These are phyloP conservation scores for Alouatta caraya DNA, from an alignment of 2,797 vertebrate genomes.

Conservation along the genomic window DNA sequence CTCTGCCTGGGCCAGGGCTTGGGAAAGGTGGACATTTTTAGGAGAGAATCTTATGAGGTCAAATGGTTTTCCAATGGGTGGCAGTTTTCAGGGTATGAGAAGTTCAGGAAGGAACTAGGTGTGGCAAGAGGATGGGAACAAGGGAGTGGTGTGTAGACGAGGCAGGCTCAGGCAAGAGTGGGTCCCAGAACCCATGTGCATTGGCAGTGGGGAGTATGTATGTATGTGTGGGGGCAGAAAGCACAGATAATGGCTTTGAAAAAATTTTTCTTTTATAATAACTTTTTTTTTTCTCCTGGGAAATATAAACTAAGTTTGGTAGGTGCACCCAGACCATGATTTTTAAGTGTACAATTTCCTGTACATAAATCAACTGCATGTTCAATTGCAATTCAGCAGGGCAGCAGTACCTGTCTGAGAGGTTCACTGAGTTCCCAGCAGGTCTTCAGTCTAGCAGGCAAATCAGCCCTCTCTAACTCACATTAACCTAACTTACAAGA, in stretches of 20 bases:
- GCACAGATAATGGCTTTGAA: not conserved
- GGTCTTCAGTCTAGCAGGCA: not conserved
- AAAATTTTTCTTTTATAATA: not conserved
- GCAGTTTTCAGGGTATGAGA: not conserved
- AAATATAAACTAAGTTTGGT: not conserved
- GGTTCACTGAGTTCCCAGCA: not conserved
- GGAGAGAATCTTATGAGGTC: not conserved
- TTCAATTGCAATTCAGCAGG: not conserved
- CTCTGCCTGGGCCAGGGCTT: not conserved
- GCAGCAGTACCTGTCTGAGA: not conserved
- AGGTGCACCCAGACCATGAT: not conserved
- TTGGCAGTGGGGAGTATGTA: not conserved
- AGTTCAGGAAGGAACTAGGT: not conserved
- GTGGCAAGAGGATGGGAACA: not conserved
- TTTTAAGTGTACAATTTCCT: not conserved
- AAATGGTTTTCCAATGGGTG: slow-evolving; percentile 12
- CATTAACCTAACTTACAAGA: not conserved
- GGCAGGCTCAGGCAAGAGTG: not conserved
- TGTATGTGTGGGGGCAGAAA: too few relatives aligned
- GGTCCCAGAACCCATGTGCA: not conserved
- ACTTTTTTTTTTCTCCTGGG: not conserved
- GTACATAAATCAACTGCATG: not conserved
- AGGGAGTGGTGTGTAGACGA: not conserved
- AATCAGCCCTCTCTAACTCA: not conserved
- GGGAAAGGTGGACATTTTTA: not conserved